phyloP scores from a whole-genome alignment of 1,140 invertebrate species.

The Mycetomoellerius zeteki region DNA sequence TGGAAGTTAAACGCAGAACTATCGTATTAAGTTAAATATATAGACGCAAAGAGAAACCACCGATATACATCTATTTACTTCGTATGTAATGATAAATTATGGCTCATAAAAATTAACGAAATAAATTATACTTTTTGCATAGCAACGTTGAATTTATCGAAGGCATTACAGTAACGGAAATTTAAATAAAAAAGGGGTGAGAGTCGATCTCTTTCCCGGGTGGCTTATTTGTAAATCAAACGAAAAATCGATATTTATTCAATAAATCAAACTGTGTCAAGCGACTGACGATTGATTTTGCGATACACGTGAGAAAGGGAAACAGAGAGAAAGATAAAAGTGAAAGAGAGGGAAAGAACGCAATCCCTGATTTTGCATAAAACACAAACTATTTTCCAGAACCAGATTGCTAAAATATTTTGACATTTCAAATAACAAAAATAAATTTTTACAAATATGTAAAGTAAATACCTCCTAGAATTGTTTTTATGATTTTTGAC shows the following conservation, averaged over 20 bases:
- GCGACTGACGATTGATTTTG: conserved; percentile 48
- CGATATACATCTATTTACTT: background rate
- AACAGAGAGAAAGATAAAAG: background rate
- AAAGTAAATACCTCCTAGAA: background rate
- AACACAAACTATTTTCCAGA: conserved; percentile 7
- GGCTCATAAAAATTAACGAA: conserved; percentile 19
- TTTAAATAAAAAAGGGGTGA: conserved; percentile 20
- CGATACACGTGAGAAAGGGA: conserved; percentile 6
- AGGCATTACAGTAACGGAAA: conserved; percentile 14
- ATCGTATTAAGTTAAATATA: background rate
- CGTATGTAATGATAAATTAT: conserved; percentile 4
- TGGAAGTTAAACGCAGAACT: background rate
- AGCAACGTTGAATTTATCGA: conserved; percentile 27
- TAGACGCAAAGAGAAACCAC: background rate
- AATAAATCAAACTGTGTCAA: conserved; percentile 64
- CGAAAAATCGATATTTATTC: conserved; percentile 64
- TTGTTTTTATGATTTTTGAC: background rate
- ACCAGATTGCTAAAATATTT: conserved; percentile 14
- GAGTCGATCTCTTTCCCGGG: background rate
- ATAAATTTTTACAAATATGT: background rate
- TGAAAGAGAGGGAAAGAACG: background rate
- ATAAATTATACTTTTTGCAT: conserved; percentile 35
- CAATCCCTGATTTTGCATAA: conserved; percentile 32
- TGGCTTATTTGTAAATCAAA: conserved; percentile 67
- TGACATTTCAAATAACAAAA: background rate